Base-by-base conservation (phyloP, 92 coral and sea anemone species). In the Phenganax subtilis region DNA sequence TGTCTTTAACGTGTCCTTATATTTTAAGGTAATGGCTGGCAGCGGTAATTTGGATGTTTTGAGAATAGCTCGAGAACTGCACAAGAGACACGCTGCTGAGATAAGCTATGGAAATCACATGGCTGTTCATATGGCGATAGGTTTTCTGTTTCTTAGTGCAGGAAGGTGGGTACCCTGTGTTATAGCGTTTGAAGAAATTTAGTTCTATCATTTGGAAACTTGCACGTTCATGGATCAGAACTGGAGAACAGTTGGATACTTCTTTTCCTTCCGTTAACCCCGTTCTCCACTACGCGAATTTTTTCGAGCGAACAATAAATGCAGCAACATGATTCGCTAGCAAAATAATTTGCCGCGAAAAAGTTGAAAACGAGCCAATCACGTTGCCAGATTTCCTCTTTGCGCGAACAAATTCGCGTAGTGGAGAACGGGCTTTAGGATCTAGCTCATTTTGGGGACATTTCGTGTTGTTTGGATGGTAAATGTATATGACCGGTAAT, bases 91-190 rank as follows among this genome's bases (percentile, higher is more conserved):
- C 69, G 80, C 92, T 56, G 85, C 90, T 30, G 98, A 92, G 80
- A 91, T 94, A 60, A 85, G 90, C 9, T 94, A 92, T 84, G 98
- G 98, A 30, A 94, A 93, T 76, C 98, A 94, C 90, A 94, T 94
- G 97, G 97, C 98, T 67, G 85, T 88, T 44, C 98, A 94, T 87
- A 94, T 94, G 98, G 91, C 98, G 6, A 84, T 90, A 44, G 98
- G 98, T 2, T 84, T 94, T 57, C 85, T 94, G 60, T 94, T 85
- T 66, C 84, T 94, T 12, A 94, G 97, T 27, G 98, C 91, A 27
- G 98, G 97, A 71, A 94, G 97, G 97, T 94, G 59, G 8, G 68
- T 30, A 1, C 10, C 51, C 16, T 69, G 51, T 69, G 74, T 69
- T 30, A 72, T 47, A 52, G 77, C 16, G 17, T 72, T 9, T 12